Conservation (phyloP, 2,888 invertebrate species). For the Parelbella ahira region DNA sequence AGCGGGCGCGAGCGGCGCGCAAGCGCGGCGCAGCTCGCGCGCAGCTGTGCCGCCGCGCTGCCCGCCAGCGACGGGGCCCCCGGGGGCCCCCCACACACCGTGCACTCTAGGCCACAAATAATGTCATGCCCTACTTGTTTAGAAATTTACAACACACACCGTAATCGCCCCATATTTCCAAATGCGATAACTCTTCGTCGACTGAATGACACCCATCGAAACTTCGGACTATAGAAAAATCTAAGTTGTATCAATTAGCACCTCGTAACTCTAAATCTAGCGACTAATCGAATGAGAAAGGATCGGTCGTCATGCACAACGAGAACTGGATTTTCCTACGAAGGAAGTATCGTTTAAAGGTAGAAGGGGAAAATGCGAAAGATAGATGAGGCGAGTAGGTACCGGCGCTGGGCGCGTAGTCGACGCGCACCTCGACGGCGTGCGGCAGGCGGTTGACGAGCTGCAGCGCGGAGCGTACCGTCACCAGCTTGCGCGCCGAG, state of each 20-base stretch:
- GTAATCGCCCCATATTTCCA: constrained; percentile 31
- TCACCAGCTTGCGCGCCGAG: constrained; percentile 95
- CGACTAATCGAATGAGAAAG: no score
- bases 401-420: constrained; percentile 44
- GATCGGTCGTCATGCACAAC: no score
- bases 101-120: constrained; percentile 25
- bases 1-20: constrained; percentile 33
- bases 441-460: constrained; percentile 88
- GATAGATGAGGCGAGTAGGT: no score
- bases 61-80: constrained; percentile 40
- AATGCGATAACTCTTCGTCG: constrained; percentile 34
- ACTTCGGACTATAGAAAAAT: not conserved
- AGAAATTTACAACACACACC: not conserved
- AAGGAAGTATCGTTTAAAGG: no score
- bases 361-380: no score
- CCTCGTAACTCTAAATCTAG: no score
- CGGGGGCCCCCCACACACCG: constrained; percentile 33
- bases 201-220: no score
- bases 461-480: constrained; percentile 93
- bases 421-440: constrained; percentile 77
- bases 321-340: no score
- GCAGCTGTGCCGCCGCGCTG: constrained; percentile 27
- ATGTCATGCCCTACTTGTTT: no score
- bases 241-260: no score
- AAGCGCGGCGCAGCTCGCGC: constrained; percentile 34